phyloP scores from a whole-genome alignment of 2,113 vertebrate genomes.

The Tupaia tana region DNA sequence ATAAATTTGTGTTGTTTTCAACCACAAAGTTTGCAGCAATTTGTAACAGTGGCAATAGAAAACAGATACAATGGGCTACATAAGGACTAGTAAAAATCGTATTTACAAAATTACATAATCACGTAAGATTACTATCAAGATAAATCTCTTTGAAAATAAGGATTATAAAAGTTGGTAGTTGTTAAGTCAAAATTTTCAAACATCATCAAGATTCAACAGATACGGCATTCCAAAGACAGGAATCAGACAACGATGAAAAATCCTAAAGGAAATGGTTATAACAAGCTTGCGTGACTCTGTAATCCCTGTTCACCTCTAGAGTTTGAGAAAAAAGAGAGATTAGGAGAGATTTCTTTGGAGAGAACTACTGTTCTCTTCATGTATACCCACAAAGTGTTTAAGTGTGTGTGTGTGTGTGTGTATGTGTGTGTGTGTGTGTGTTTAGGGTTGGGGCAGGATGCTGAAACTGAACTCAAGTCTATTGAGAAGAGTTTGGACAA shows the following conservation, averaged over 20 bases:
- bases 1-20: background rate
- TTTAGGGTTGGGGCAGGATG: background rate
- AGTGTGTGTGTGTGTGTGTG: background rate
- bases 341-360: background rate
- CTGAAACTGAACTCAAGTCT: background rate
- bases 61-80: background rate
- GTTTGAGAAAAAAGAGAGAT: background rate
- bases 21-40: background rate
- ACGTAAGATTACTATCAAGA: background rate
- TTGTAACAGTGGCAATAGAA: background rate
- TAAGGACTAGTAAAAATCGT: background rate
- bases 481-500: background rate
- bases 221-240: background rate
- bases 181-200: background rate
- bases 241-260: background rate
- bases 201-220: background rate
- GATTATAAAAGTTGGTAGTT: background rate
- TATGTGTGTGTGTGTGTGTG: background rate
- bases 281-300: background rate
- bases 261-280: background rate
- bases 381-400: background rate
- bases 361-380: background rate
- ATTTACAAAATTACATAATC: slow-evolving; percentile 17
- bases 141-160: slow-evolving; percentile 1
- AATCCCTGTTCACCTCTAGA: background rate